Conservation (phyloP, 2,113 vertebrate genomes). For the Oryzias javanicus region DNA sequence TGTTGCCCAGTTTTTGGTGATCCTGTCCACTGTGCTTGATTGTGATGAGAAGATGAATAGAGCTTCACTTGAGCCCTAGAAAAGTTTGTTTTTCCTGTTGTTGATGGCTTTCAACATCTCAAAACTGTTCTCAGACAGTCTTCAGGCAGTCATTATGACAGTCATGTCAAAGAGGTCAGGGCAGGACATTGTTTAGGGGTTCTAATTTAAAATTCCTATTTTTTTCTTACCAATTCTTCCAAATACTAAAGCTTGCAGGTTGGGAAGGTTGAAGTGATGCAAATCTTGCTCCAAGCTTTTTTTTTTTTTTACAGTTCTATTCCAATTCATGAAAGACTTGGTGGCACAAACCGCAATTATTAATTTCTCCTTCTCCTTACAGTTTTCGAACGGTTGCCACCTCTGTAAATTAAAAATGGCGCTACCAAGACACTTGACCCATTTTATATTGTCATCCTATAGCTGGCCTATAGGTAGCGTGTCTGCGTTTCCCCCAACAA, state of each 20-base stretch:
- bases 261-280: no score
- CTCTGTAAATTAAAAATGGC: no score
- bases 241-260: slow-evolving; percentile 43
- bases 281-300: no score
- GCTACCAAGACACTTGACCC: no score
- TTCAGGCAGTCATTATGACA: slow-evolving; percentile 43
- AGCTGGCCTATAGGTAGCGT: no score
- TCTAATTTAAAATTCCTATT: slow-evolving; percentile 52
- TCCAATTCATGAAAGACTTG: no score
- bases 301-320: no score
- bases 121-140: slow-evolving; percentile 43
- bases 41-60: slow-evolving; percentile 59
- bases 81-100: slow-evolving; percentile 22
- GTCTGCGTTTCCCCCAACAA: no score
- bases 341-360: no score
- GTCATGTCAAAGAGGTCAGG: slow-evolving; percentile 64
- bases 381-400: no score
- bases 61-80: slow-evolving; percentile 27
- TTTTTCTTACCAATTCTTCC: slow-evolving; percentile 53
- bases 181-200: slow-evolving; percentile 63
- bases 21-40: slow-evolving; percentile 58
- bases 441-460: no score
- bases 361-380: no score
- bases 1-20: slow-evolving; percentile 56
- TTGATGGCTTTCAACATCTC: slow-evolving; percentile 46